Percentiles rank a stretch among this genome's conserved stretches.
Evolutionary conservation across 2,797 vertebrate genomes (phyloP).

Genomic region (Anisognathus igniventris): DNA sequence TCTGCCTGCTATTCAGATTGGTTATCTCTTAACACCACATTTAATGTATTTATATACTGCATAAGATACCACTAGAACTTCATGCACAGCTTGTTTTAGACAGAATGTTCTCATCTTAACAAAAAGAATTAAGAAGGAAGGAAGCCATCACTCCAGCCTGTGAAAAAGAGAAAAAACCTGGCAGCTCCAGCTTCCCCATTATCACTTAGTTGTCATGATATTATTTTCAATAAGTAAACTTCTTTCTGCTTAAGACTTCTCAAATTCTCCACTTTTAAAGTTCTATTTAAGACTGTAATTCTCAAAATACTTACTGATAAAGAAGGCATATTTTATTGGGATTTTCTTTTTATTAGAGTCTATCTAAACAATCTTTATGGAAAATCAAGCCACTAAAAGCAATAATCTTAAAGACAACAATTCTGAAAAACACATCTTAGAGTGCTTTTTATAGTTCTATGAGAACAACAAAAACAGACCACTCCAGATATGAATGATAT

Average conservation of each 20-base stretch:
- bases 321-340: not conserved
- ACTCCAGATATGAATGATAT: not conserved
- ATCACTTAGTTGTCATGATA: not conserved
- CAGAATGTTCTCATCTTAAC: not conserved
- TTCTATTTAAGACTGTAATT: not conserved
- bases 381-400: not conserved
- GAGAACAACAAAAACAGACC: not conserved
- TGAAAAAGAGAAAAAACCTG: not conserved
- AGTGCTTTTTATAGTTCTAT: not conserved
- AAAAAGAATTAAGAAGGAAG: not conserved
- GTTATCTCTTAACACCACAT: not conserved
- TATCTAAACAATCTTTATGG: not conserved
- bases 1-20: not conserved
- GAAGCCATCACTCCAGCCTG: not conserved
- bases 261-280: slow-evolving; percentile 23
- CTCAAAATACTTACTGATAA: not conserved
- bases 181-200: not conserved
- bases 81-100: not conserved
- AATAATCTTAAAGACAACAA: not conserved
- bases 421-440: not conserved
- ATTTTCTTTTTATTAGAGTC: not conserved
- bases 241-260: not conserved
- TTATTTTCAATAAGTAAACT: not conserved
- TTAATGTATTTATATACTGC: not conserved
- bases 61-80: not conserved